A percentile compares a stretch with the other conserved stretches of the same genome.
These are phyloP conservation scores for Anableps anableps DNA, from an alignment of 2,797 vertebrate species.

Conservation along the genomic window DNA sequence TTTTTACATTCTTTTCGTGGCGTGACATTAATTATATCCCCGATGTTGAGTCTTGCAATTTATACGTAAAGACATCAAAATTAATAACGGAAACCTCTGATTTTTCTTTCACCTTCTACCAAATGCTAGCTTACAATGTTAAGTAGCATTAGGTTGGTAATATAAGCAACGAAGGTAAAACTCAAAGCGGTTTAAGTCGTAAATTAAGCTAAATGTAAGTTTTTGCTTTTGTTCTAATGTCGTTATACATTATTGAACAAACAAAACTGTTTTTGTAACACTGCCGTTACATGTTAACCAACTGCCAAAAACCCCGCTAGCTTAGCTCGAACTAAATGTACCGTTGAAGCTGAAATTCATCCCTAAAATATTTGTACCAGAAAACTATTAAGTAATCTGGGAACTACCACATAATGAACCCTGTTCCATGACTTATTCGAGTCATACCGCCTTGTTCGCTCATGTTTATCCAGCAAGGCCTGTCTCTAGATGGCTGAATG, in stretches of 20 bases:
- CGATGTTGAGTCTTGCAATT: slow-evolving; percentile 40
- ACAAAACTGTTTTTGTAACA: not conserved
- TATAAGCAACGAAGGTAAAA: not conserved
- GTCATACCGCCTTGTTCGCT: slow-evolving; percentile 8
- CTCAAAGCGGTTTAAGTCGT: not conserved
- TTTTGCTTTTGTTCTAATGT: not conserved
- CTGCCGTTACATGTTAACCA: not conserved
- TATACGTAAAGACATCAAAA: not conserved
- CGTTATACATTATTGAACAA: not conserved
- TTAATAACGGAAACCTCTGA: not conserved
- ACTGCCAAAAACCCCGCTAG: not conserved
- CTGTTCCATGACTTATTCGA: not conserved
- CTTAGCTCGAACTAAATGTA: slow-evolving; percentile 9
- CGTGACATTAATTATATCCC: slow-evolving; percentile 12
- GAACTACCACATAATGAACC: not conserved
- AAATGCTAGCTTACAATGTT: not conserved
- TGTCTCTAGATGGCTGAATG: not conserved
- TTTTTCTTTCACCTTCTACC: not conserved
- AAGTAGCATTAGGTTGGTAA: not conserved
- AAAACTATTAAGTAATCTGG: not conserved
- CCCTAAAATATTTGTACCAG: not conserved
- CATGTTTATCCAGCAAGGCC: slow-evolving; percentile 6
- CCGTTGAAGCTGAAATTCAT: not conserved
- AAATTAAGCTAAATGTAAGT: not conserved
- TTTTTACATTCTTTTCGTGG: slow-evolving; percentile 32